Evolutionary conservation across 2,113 vertebrate species (phyloP).

Genomic region (Calypte anna): DNA sequence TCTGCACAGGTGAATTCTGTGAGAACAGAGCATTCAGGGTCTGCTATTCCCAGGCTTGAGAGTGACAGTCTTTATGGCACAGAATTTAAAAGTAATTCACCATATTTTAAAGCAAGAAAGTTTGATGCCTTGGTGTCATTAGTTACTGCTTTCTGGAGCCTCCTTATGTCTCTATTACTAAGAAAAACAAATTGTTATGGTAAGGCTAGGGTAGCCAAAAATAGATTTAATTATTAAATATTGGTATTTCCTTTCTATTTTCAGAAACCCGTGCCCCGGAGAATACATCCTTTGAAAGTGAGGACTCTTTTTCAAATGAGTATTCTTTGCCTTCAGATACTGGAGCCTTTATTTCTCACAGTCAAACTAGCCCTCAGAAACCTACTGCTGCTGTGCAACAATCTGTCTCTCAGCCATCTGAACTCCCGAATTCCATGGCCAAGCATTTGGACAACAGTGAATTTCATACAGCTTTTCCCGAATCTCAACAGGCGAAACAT

Average conservation of each 20-base stretch:
- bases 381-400: neutral
- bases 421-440: neutral
- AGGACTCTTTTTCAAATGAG: neutral
- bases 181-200: neutral
- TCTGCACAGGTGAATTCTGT: neutral
- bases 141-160: neutral
- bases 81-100: neutral
- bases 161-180: neutral
- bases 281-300: neutral
- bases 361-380: neutral
- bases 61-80: neutral
- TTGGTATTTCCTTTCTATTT: conserved; percentile 6
- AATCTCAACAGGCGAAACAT: neutral
- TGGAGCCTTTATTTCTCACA: neutral
- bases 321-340: neutral
- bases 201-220: neutral
- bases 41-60: neutral
- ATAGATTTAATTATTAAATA: neutral
- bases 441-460: neutral
- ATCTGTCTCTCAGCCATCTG: neutral
- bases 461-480: neutral
- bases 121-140: neutral
- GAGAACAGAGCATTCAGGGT: neutral
- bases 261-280: conserved; percentile 18
- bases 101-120: neutral